Base-by-base conservation (phyloP, 2,888 invertebrate genomes). In the Myopa testacea region DNA sequence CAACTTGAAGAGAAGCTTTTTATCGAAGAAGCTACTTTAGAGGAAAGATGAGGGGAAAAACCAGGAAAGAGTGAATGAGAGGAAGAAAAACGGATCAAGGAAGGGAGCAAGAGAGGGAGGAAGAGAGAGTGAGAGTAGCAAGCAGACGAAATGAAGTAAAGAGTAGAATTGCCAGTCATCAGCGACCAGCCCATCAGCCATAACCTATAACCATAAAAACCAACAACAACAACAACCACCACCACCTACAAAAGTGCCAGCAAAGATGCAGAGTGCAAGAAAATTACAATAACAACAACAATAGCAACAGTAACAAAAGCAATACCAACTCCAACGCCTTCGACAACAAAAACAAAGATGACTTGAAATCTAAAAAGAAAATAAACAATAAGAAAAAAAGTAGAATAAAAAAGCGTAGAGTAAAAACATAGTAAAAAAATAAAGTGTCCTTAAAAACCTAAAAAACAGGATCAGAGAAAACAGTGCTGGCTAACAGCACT, bases 201-300 rank as follows among this genome's bases (percentile, higher is more conserved):
- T 55, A 70, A 70, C 55, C 70, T 55, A 37, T 55, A 55, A 70
- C 52, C 16, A 70, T 70, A 55, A 52, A 70, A 65, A 34, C 6
- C 26, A n/a, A 55, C 55, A n/a, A 65, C 19, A 65, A 65, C 19
- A 65, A 26, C 45, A 45, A 6, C 45, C 6, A 10, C 45, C 6
- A 10, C 45, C 45, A 45, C 45, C 45, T 45, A 19, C n/a, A 4
- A 26, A 62, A 62, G 34, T 4, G 34, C 26, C 62, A 62, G 2
- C 62, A 26, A 26, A 19, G 16, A n/a, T 3, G 26, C 4, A 26
- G 62, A 45, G 19, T 8, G 58, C 58, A 62, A 62, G 34, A n/a
- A 26, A 62, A 10, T 19, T 16, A 62, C 19, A 62, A 26, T 10
- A 45, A 45, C 62, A 62, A 62, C 62, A 10, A 26, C 26, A 62